Conservation (phyloP, 1,140 invertebrate species). For the Thaumetopoea pityocampa region DNA sequence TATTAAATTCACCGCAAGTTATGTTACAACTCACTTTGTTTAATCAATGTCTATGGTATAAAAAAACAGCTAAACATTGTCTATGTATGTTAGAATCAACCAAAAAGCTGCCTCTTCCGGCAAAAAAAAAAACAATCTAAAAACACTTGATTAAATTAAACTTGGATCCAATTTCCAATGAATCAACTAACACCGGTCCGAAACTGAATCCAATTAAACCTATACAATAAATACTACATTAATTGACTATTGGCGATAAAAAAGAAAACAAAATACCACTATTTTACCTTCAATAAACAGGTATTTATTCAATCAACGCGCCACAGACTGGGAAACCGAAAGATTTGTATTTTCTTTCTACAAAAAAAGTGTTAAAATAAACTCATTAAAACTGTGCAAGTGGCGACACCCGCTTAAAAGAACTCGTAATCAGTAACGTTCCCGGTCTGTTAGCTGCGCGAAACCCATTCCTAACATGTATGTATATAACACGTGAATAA, state of each 20-base stretch:
- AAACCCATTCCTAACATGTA: slow-evolving; percentile 35
- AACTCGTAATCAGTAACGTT: slow-evolving; percentile 28
- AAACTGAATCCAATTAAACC: slow-evolving; percentile 36
- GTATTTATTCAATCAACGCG: slow-evolving; percentile 5
- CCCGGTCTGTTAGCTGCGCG: slow-evolving; percentile 21
- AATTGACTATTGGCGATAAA: slow-evolving; percentile 40
- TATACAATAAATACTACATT: slow-evolving; percentile 42
- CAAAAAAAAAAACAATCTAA: slow-evolving; percentile 38
- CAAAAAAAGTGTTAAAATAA: slow-evolving; percentile 22
- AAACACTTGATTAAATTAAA: slow-evolving; percentile 24
- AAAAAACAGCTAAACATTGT: slow-evolving; percentile 32
- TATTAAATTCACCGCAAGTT: slow-evolving; percentile 22
- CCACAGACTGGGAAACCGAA: slow-evolving; percentile 26
- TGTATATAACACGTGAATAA: slow-evolving; percentile 36
- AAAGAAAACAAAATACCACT: slow-evolving; percentile 35
- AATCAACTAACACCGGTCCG: too few species aligned
- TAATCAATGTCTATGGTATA: slow-evolving; percentile 32
- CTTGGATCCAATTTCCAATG: slow-evolving; percentile 29
- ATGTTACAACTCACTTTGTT: slow-evolving; percentile 15
- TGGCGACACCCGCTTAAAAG: slow-evolving; percentile 16
- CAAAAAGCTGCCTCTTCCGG: slow-evolving; percentile 35
- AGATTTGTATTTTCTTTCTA: slow-evolving; percentile 31
- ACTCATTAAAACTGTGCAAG: slow-evolving; percentile 20
- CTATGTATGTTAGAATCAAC: slow-evolving; percentile 33
- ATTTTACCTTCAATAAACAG: slow-evolving; percentile 22